Conservation (phyloP, 2,888 invertebrate genomes). For the Griposia aprilina region DNA sequence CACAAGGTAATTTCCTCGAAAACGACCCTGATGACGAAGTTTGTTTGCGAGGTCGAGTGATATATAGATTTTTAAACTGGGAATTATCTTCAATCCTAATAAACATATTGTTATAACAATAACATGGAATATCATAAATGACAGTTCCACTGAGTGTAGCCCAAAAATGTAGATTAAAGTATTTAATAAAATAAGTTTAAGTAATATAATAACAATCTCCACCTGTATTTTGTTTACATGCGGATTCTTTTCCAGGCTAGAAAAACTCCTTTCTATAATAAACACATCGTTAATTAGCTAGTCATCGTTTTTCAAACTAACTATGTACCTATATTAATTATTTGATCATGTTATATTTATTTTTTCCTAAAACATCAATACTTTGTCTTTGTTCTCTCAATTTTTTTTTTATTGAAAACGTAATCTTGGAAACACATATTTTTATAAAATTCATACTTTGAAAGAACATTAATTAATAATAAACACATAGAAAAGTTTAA, state of each 20-base stretch:
- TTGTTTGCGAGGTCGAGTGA: not conserved
- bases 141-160: not conserved
- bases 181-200: too few relatives aligned
- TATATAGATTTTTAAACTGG: not conserved
- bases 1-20: conserved; percentile 4
- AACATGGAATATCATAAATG: not conserved
- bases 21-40: not conserved
- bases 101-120: not conserved
- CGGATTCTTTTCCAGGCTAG: not conserved
- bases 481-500: not conserved
- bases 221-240: not conserved
- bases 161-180: not conserved
- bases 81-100: not conserved
- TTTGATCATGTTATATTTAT: not conserved
- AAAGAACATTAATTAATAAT: not conserved
- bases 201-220: not conserved
- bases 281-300: not conserved
- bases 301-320: not conserved
- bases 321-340: not conserved
- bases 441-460: not conserved
- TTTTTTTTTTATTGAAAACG: too few relatives aligned
- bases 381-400: not conserved
- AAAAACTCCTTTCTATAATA: not conserved
- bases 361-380: not conserved
- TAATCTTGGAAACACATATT: not conserved